phyloP scores from a whole-genome alignment of 2,888 invertebrate species.

The Diarsia brunnea region DNA sequence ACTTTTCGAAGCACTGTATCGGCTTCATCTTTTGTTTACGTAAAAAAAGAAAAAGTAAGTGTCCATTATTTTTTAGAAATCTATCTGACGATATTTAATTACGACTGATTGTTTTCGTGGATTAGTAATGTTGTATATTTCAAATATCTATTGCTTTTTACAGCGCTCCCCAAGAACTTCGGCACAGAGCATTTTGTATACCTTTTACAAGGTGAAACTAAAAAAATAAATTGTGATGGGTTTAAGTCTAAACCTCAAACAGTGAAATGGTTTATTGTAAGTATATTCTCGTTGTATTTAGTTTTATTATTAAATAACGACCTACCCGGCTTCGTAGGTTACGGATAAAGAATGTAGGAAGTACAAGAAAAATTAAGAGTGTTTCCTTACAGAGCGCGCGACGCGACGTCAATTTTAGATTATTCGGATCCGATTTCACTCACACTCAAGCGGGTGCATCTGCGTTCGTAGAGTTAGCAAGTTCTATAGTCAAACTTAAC shows the following conservation, averaged over 20 bases:
- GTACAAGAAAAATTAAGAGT: not conserved
- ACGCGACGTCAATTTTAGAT: too few relatives aligned
- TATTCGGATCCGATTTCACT: too few relatives aligned
- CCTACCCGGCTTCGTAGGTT: not conserved
- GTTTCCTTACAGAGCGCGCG: too few relatives aligned
- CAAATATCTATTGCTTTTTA: constrained; percentile 2
- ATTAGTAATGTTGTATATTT: not conserved
- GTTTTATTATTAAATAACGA: not conserved
- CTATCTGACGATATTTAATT: not conserved
- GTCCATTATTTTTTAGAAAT: too few relatives aligned
- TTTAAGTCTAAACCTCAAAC: constrained; percentile 41
- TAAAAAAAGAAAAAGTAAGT: too few relatives aligned
- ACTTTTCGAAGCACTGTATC: too few relatives aligned
- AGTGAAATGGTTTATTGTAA: constrained; percentile 59
- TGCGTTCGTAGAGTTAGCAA: too few relatives aligned
- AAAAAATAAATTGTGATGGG: constrained; percentile 45
- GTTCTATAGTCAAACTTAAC: too few relatives aligned
- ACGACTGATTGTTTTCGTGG: not conserved
- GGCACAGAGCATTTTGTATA: constrained; percentile 42
- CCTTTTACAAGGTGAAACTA: constrained; percentile 31
- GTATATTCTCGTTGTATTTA: constrained; percentile 27
- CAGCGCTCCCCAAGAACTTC: constrained; percentile 38
- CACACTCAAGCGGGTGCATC: too few relatives aligned
- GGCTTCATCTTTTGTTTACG: too few relatives aligned
- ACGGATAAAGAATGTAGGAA: not conserved